Base-by-base conservation (phyloP, 1,140 invertebrate genomes). In the Diuraphis noxia region DNA sequence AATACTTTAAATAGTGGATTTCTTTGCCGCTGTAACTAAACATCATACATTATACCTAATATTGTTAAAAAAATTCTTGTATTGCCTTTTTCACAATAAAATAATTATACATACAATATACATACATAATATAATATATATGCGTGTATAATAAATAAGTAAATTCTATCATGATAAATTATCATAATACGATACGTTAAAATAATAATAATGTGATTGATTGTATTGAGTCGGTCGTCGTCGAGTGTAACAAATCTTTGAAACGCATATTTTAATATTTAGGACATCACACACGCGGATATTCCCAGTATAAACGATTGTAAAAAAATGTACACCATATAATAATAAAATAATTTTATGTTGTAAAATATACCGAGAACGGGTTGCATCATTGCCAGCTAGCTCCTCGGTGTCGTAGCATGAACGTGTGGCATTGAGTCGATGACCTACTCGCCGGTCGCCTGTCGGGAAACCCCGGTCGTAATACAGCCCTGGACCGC, bases 391-490 rank as follows among this genome's bases (percentile, higher is more conserved):
- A 86, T 63, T 56, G 38, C 36, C n/a, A 72, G 30, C 56, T 13
- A 17, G 43, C 49, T 30, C 87, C 13, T 79, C 40, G 40, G 34
- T 23, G 56, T 72, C 56, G 56, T 72, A 72, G 13, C 13, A 17
- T n/a, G 30, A 30, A 5, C 19, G 43, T 79, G 63, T 79, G 88
- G 63, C 88, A 89, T 89, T 89, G 88, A 89, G 88, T 77, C 88
- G 88, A 89, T 79, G 88, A 89, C 88, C 87, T 88, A 88, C 87
- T 88, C 86, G n/a, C 56, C 30, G 30, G n/a, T 9, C 52, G 36
- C 34, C 49, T 21, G 38, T 30, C 38, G 63, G 88, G 88, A 77
- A 77, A 77, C 63, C 38, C 63, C 63, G 40, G 19, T 77, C 21
- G 40, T 21, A 72, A 88, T 30, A 41, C 46, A 86, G 43, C 63